Evolutionary conservation across 2,113 vertebrate species (phyloP), one percentile per base, ranked within the genome.

Genomic region (Myocastor coypus): DNA sequence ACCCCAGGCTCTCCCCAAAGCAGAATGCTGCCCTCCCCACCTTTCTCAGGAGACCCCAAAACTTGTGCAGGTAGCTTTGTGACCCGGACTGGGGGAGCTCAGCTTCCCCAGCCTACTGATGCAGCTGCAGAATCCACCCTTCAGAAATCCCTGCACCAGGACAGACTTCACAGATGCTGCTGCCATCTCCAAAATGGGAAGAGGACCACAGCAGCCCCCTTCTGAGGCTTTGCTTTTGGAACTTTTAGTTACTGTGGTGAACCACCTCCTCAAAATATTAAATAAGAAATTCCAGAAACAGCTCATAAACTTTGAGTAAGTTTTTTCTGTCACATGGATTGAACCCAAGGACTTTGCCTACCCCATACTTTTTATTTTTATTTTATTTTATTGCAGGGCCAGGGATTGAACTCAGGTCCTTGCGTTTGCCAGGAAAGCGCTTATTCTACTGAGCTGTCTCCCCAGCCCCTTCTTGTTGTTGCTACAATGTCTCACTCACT

Each of bases 71-170:
- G 68, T 16, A 37, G 34, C 68, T 3, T 3, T 69, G 69, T 24
- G 69, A 37, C 19, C 17, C 19, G 17, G 57, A 59, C 57, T 59
- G 64, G 11, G 32, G 28, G 26, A 68, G 30, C 66, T 30, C 14
- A 32, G 66, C 30, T 61, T 73, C 71, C n/a, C 4, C 1, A 10
- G 3, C 2, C 71, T 20, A 12, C 71, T 9, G 17, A 40, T 7
- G 37, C n/a, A 11, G 7, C n/a, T 73, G 22, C 68, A 69, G 42
- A 42, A 87, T 13, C 69, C 28, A 28, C 28, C 0, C 0, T 24
- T 0, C 68, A 59, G 50, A 52, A 87, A 40, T 34, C 24, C 55
- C 28, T 0, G 34, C 42, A n/a, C 22, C 3, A 0, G 16, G 52
- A 20, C n/a, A 22, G 55, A 75, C 7, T 46, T 32, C 9, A 34